A percentile compares a stretch with the other conserved stretches of the same genome.
Evolutionary conservation across 1,140 invertebrate genomes (phyloP).

Genomic region (Mya arenaria): DNA sequence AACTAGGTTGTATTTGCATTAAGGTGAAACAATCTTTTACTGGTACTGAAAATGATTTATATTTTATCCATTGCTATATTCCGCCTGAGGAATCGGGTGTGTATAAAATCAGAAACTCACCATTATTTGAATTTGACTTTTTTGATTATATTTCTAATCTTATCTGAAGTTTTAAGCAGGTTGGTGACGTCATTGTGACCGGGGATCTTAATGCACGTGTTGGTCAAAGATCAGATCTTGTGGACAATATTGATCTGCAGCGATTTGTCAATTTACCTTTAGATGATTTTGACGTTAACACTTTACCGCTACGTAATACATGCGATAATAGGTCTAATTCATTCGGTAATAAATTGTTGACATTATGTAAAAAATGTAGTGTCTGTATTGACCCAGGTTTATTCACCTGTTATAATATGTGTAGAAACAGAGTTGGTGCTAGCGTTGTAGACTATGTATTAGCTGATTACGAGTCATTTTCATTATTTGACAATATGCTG

Average conservation of each 20-base stretch:
- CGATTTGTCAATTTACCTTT: conserved; percentile 6
- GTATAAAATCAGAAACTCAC: conserved; percentile 6
- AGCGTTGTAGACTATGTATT: conserved; percentile 24
- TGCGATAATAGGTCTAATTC: neutral
- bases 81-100: neutral
- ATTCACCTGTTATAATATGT: conserved; percentile 9
- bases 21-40: neutral
- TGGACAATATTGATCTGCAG: conserved; percentile 13
- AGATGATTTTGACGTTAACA: neutral
- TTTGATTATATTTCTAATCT: conserved; percentile 15
- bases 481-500: neutral
- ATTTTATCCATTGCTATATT: neutral
- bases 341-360: conserved; percentile 9
- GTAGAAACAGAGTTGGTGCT: conserved; percentile 11
- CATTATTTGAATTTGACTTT: conserved; percentile 22
- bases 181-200: neutral
- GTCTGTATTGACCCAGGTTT: neutral
- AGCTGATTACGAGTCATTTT: neutral
- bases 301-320: neutral
- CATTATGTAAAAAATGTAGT: conserved; percentile 14
- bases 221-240: conserved; percentile 19
- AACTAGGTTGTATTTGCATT: neutral
- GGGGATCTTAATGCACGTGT: neutral
- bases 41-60: conserved; percentile 15
- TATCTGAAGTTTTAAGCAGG: neutral